Percentiles rank a stretch among this genome's conserved stretches.
These are phyloP conservation scores for Lithobates pipiens DNA, from an alignment of 2,797 vertebrate genomes.

Conservation along the genomic window DNA sequence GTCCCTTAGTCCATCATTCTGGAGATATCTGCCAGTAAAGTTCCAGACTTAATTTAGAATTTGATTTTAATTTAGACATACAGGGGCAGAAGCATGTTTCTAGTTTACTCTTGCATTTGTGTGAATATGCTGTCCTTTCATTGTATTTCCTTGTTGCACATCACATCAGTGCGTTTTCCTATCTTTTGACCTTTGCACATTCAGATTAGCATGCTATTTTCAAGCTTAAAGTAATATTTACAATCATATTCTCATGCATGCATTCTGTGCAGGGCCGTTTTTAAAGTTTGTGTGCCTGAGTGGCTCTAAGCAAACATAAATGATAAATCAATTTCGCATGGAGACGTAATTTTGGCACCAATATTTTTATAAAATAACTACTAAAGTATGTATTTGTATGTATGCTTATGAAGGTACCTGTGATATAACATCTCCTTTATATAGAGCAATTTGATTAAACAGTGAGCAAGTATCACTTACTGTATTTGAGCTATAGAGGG, in stretches of 20 bases:
- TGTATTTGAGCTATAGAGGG: no score
- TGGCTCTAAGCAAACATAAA: background rate
- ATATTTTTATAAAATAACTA: no score
- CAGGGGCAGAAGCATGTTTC: background rate
- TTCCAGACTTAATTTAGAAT: no score
- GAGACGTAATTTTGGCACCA: no score
- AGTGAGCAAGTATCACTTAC: no score
- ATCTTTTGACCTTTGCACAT: slow-evolving; percentile 44
- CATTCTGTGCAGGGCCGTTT: no score
- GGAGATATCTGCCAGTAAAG: background rate
- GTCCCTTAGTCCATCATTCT: background rate
- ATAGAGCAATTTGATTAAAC: no score
- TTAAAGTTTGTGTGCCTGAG: background rate
- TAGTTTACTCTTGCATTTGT: background rate
- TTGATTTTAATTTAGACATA: no score
- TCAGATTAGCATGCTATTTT: slow-evolving; percentile 16
- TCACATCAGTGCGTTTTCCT: slow-evolving; percentile 7
- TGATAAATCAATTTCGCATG: background rate
- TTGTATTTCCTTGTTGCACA: background rate
- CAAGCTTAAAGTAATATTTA: background rate
- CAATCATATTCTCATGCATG: background rate
- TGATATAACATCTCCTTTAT: no score
- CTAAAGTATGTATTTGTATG: no score
- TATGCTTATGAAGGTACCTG: no score
- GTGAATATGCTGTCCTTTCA: background rate